These are phyloP conservation scores for Meleagris gallopavo DNA, from an alignment of 2,113 vertebrate species.

Conservation along the genomic window DNA sequence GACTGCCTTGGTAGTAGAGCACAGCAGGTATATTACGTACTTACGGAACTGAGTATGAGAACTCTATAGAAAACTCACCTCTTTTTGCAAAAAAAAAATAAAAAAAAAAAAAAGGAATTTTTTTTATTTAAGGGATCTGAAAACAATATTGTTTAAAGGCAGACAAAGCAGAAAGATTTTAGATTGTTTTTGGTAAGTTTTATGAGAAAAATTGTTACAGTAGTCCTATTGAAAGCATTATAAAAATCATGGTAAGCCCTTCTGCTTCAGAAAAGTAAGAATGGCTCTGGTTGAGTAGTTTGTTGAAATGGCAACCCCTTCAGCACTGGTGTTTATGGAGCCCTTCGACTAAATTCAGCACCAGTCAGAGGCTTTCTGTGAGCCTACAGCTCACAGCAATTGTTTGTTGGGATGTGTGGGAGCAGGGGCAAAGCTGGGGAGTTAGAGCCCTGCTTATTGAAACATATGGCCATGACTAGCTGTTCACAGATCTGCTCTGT, in stretches of 20 bases:
- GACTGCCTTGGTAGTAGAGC: not conserved
- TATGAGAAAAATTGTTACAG: not conserved
- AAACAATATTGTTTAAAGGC: not conserved
- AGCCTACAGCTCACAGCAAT: not conserved
- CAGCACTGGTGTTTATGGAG: not conserved
- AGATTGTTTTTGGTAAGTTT: not conserved
- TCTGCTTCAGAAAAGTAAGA: not conserved
- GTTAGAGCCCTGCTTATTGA: not conserved
- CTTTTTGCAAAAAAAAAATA: not conserved
- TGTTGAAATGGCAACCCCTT: not conserved
- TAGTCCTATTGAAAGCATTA: not conserved
- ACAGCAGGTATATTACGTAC: not conserved
- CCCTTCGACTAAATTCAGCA: not conserved
- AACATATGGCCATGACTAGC: accelerated
- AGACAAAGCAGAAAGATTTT: not conserved
- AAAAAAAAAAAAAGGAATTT: not conserved
- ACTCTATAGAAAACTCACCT: not conserved
- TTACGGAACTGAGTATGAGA: not conserved
- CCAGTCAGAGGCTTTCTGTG: not conserved
- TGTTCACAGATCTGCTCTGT: not conserved
- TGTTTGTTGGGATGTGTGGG: not conserved
- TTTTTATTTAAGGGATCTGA: not conserved
- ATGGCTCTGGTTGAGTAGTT: not conserved
- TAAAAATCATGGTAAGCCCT: accelerated
- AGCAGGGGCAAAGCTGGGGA: not conserved